These are phyloP conservation scores for Hemibagrus guttatus DNA, from an alignment of 2,797 vertebrate species.

Conservation along the genomic window DNA sequence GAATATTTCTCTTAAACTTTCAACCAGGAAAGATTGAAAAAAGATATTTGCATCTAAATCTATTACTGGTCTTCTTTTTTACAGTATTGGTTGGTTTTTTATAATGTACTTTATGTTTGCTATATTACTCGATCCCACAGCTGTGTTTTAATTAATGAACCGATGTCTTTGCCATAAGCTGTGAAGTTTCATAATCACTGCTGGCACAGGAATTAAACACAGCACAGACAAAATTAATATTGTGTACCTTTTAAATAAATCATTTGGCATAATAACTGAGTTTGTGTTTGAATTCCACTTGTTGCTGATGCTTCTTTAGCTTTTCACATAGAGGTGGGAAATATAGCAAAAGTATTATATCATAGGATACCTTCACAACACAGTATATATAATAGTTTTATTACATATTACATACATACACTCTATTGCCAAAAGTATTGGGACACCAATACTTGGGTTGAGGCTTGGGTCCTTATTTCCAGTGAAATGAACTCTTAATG, in stretches of 20 bases:
- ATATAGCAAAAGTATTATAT: not conserved
- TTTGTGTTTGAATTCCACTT: not conserved
- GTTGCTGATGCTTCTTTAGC: not conserved
- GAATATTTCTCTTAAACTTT: not conserved
- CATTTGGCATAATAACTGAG: not conserved
- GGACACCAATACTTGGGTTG: too few species aligned
- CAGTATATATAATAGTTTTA: not conserved
- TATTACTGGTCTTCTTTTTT: too few species aligned
- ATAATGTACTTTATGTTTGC: not conserved
- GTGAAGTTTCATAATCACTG: slow-evolving; percentile 21
- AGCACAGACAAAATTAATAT: slow-evolving; percentile 13
- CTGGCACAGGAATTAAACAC: slow-evolving; percentile 22
- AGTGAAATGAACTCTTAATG: too few species aligned
- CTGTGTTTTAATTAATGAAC: slow-evolving; percentile 2
- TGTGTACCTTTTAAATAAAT: not conserved
- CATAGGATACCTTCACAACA: not conserved
- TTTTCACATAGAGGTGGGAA: not conserved
- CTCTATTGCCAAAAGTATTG: too few species aligned
- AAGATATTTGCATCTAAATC: not conserved
- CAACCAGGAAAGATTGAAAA: too few species aligned
- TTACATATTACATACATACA: too few species aligned
- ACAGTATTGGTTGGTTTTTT: not conserved
- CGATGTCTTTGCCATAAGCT: not conserved
- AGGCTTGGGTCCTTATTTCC: too few species aligned
- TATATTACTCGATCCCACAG: not conserved